Evolutionary conservation across 2,113 vertebrate species (phyloP).

Genomic region (Lathamus discolor): DNA sequence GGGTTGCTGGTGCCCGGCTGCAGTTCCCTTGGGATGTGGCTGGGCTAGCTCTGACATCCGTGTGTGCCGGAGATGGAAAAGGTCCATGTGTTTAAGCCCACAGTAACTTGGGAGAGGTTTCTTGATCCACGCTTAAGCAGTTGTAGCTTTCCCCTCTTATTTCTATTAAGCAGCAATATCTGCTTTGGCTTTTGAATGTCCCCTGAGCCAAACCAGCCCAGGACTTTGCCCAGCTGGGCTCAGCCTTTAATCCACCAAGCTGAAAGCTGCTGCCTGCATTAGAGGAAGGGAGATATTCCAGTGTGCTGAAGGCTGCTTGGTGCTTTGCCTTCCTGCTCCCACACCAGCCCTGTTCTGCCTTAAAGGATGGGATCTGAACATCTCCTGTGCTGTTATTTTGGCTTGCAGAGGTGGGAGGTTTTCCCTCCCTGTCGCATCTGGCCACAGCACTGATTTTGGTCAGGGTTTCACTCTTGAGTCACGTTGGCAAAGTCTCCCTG

Average conservation of each 20-base stretch:
- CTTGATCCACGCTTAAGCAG: rapidly evolving
- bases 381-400: neutral
- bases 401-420: neutral
- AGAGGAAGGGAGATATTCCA: neutral
- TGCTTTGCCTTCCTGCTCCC: neutral
- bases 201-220: conserved; percentile 1
- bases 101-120: neutral
- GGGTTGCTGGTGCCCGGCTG: neutral
- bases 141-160: conserved; percentile 28
- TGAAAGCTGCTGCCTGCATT: neutral
- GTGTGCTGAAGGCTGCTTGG: neutral
- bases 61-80: neutral
- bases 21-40: neutral
- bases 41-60: neutral
- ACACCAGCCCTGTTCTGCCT: neutral
- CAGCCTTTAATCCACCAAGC: neutral
- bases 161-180: conserved; percentile 10
- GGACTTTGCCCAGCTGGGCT: conserved; percentile 8
- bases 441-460: neutral
- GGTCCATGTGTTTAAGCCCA: neutral
- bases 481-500: neutral
- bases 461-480: neutral
- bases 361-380: neutral
- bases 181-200: conserved; percentile 1
- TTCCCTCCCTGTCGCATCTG: neutral